Evolutionary conservation across 2,888 invertebrate species (phyloP).

Genomic region (Cyclophora punctaria): DNA sequence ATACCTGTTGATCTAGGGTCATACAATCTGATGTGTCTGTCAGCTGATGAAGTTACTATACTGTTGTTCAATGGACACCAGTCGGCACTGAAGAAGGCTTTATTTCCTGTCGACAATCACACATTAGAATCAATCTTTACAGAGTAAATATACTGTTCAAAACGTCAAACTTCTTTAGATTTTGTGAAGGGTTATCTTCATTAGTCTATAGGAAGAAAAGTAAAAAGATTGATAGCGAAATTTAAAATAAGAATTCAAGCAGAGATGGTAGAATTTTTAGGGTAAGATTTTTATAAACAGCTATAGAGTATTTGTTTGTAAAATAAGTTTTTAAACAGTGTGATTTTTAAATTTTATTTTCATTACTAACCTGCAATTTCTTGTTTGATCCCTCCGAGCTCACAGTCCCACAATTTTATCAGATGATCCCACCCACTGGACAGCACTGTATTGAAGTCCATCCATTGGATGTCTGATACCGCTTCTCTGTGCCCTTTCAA

Average conservation of each 20-base stretch:
- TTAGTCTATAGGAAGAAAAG: too few species aligned
- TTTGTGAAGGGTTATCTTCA: too few species aligned
- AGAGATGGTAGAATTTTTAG: too few species aligned
- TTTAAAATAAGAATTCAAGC: too few species aligned
- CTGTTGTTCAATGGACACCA: constrained; percentile 85
- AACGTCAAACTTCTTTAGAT: too few species aligned
- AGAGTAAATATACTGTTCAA: too few species aligned
- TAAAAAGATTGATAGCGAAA: too few species aligned
- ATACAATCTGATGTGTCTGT: constrained; percentile 91
- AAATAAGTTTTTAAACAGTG: too few species aligned
- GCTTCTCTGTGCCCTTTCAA: constrained; percentile 95
- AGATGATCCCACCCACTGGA: constrained; percentile 98
- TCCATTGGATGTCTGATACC: constrained; percentile 90
- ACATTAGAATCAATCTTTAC: too few species aligned
- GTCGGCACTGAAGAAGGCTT: constrained; percentile 90
- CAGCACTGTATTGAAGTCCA: constrained; percentile 83
- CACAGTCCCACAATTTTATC: constrained; percentile 94
- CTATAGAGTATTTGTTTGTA: too few species aligned
- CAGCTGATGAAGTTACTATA: constrained; percentile 91
- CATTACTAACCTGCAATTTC: constrained; percentile 77
- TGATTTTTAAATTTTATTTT: too few species aligned
- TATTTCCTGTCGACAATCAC: constrained; percentile 77
- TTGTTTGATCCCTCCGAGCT: constrained; percentile 86
- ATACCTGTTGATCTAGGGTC: constrained; percentile 91
- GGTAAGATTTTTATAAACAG: too few species aligned